These are phyloP conservation scores for Montipora cactus DNA, from an alignment of 64 coral and sea anemone species.

Conservation along the genomic window DNA sequence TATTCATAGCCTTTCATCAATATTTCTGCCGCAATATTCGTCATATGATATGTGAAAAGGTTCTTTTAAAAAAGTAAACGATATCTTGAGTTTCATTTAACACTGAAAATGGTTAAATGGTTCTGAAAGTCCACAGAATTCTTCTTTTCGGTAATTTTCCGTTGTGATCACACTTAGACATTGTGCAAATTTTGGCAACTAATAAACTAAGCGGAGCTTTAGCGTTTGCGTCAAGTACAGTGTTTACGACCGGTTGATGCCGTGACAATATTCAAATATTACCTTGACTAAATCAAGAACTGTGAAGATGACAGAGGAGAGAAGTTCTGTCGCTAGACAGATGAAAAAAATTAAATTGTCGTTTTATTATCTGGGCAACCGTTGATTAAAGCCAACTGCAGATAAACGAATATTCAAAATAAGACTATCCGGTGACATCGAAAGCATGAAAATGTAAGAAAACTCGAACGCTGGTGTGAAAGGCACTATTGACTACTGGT, in stretches of 20 bases:
- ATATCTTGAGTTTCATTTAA: neutral
- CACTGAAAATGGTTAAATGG: neutral
- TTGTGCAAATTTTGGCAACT: too few species aligned
- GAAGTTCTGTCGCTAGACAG: too few species aligned
- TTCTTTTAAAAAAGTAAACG: too few species aligned
- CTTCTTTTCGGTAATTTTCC: neutral
- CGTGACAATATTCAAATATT: slow-evolving; percentile 3
- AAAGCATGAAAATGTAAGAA: neutral
- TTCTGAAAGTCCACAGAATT: too few species aligned
- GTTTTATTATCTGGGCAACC: neutral
- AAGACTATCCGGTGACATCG: neutral
- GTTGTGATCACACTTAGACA: neutral
- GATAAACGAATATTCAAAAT: neutral
- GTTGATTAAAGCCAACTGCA: neutral
- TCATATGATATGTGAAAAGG: too few species aligned
- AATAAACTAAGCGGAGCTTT: too few species aligned
- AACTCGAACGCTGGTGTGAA: too few species aligned
- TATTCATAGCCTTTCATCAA: too few species aligned
- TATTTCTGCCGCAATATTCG: too few species aligned
- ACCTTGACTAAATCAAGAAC: neutral
- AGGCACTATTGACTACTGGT: too few species aligned
- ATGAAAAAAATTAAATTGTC: neutral
- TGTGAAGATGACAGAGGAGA: too few species aligned
- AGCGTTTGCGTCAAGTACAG: neutral
- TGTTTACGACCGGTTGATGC: slow-evolving; percentile 7